Conservation (phyloP, 2,797 vertebrate genomes). For the Chelonia mydas region DNA sequence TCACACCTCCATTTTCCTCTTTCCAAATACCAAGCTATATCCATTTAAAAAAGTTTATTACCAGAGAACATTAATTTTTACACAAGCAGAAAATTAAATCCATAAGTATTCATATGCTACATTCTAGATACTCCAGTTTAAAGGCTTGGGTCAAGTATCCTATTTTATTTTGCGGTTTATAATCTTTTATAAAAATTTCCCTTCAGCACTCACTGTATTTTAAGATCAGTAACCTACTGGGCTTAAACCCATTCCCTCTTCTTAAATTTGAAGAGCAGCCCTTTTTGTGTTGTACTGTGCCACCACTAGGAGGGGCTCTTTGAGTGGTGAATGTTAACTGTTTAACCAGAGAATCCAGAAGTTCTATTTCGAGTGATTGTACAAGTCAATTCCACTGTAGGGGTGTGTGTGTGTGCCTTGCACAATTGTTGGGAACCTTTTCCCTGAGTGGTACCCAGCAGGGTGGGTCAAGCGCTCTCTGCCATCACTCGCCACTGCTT, state of each 20-base stretch:
- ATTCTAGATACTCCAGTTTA: neutral
- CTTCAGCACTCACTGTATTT: neutral
- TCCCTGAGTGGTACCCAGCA: neutral
- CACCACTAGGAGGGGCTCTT: neutral
- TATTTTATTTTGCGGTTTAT: neutral
- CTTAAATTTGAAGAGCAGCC: neutral
- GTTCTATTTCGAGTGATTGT: neutral
- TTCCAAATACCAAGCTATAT: fast-evolving
- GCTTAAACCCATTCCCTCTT: neutral
- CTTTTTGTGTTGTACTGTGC: neutral
- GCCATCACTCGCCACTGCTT: neutral
- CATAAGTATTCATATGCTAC: neutral
- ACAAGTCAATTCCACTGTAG: neutral
- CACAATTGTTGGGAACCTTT: neutral
- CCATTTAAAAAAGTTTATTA: neutral
- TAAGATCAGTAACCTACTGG: neutral
- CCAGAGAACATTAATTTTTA: neutral
- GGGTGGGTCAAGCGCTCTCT: neutral
- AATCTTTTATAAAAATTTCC: neutral
- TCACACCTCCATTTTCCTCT: neutral
- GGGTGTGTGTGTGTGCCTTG: too few relatives aligned
- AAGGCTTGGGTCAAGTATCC: neutral
- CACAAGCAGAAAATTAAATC: neutral
- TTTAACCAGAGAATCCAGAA: neutral
- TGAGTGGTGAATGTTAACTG: neutral